These are phyloP conservation scores for Malurus elegans DNA, from an alignment of 2,113 vertebrate species.

Conservation along the genomic window DNA sequence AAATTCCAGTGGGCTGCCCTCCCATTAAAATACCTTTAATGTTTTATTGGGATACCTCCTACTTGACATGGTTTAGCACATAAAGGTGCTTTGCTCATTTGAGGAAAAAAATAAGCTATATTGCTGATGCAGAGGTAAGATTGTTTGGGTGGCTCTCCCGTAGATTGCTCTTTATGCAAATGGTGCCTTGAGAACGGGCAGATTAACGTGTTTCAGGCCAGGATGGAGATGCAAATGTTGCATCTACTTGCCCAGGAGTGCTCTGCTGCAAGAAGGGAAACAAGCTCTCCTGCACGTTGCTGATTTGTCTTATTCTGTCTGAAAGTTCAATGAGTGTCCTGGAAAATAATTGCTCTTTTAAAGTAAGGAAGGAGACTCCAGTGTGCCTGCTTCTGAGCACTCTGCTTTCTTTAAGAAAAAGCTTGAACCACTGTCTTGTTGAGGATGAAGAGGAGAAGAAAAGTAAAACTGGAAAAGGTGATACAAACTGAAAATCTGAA, in stretches of 20 bases:
- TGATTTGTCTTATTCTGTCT: neutral
- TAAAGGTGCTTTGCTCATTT: slow-evolving; percentile 1
- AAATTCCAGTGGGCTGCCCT: slow-evolving; percentile 12
- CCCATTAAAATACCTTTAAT: slow-evolving; percentile 44
- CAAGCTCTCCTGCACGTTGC: neutral
- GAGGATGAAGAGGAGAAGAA: neutral
- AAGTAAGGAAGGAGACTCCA: neutral
- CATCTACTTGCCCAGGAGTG: neutral
- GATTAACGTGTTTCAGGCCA: slow-evolving; percentile 17
- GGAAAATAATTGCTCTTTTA: neutral
- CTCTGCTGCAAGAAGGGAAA: neutral
- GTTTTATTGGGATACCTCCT: slow-evolving; percentile 21
- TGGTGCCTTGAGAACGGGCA: neutral
- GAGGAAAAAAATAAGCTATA: neutral
- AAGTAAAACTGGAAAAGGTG: neutral
- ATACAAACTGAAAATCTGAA: neutral
- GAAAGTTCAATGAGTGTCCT: neutral
- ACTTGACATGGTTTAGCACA: slow-evolving; percentile 13
- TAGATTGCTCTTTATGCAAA: slow-evolving; percentile 45
- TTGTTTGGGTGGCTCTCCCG: neutral
- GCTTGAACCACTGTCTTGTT: neutral
- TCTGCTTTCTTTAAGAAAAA: neutral
- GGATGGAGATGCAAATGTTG: slow-evolving; percentile 5
- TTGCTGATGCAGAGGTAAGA: slow-evolving; percentile 8
- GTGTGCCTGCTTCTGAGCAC: neutral